Evolutionary conservation across 1,140 invertebrate genomes (phyloP).

Genomic region (Lasioglossum albipes): DNA sequence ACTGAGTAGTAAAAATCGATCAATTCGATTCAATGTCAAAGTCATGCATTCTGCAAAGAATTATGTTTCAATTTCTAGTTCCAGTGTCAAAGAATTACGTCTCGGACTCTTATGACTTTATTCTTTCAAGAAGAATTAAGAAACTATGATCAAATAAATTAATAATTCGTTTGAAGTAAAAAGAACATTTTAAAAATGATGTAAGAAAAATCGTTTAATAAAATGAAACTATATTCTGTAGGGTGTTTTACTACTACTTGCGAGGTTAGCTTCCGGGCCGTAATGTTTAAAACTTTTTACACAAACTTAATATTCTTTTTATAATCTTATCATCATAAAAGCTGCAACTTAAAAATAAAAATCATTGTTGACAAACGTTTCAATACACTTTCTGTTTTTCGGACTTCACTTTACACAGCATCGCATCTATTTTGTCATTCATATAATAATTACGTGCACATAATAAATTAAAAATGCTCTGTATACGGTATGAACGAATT

Average conservation of each 20-base stretch:
- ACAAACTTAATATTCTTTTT: not conserved
- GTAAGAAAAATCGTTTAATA: not conserved
- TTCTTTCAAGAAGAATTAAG: not conserved
- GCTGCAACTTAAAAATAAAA: not conserved
- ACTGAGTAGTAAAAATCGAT: conserved; percentile 57
- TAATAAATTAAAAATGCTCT: not conserved
- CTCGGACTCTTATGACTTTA: too few species aligned
- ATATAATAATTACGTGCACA: not conserved
- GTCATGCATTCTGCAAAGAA: conserved; percentile 9
- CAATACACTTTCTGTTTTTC: not conserved
- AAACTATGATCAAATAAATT: not conserved
- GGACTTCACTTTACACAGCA: not conserved
- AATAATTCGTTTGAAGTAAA: too few species aligned
- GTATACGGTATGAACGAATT: not conserved
- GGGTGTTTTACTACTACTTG: not conserved
- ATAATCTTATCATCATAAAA: not conserved
- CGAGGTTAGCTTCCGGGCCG: not conserved
- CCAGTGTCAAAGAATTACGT: too few species aligned
- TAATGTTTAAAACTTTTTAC: not conserved
- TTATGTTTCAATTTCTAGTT: not conserved
- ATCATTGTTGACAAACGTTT: not conserved
- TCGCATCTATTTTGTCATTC: not conserved
- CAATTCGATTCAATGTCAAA: conserved; percentile 52
- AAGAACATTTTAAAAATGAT: too few species aligned
- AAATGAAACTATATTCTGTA: not conserved